Base-by-base conservation (phyloP, 2,797 vertebrate species). In the Fistularia commersonii region DNA sequence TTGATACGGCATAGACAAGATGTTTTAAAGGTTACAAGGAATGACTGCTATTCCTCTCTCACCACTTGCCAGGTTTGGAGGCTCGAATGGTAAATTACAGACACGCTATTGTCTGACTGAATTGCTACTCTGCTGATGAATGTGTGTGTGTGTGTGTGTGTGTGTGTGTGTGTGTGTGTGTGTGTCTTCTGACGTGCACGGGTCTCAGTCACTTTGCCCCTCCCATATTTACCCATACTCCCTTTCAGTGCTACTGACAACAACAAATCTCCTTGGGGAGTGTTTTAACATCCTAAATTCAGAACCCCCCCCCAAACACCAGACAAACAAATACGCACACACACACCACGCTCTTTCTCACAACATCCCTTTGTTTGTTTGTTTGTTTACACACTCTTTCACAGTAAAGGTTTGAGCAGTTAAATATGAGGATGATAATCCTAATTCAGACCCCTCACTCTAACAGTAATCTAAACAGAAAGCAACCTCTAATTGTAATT, bases 41-140 rank as follows among this genome's bases (percentile, higher is more conserved):
- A 74, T 44, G 68, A 84, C 89, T 81, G 82, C 82, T 77, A 82
- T 81, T 83, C 69, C 65, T 54, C 64, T 57, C 71, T 65, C 72
- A 45, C 40, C 54, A 5, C 55, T 40, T 40, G 51, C 49, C 38
- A 14, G 61, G 7, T 47, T 58, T 54, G 35, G 61, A 49, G 45
- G 51, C 46, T 51, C 35, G 33, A 12, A 51, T n/a, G 51, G 48
- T 62, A 65, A 76, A 74, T 70, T 76, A 73, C 64, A 75, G 64
- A 76, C 52, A 1, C 1, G 45, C 64, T 40, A 60, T 84, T 87
- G 80, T 81, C 67, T 66, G 64, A 61, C 57, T 67, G 56, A 51
- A 67, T 78, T 73, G 67, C 66, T 51, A 23, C 54, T 56, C 60
- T 10, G 1, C 51, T 42, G 42, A 23, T 15, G 72, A 61, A 59